Evolutionary conservation across 2,113 vertebrate genomes (phyloP), one percentile per base, ranked within the genome.

Genomic region (Scalopus aquaticus): DNA sequence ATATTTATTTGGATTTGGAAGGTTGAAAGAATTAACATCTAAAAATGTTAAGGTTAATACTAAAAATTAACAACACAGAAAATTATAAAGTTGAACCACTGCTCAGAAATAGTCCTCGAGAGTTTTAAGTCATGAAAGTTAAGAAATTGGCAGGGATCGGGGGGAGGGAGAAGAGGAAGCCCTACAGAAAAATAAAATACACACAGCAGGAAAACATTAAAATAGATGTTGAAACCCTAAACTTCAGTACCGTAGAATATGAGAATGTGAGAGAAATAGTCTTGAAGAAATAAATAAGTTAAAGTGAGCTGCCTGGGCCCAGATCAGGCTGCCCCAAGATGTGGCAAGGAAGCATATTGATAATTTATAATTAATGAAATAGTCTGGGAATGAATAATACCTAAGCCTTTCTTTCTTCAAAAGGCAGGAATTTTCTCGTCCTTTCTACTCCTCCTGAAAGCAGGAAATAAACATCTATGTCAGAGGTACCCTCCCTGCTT

Each of bases 101-200:
- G 44, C n/a, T 79, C 70, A 58, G 42, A 92, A 76, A 70, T 46
- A 79, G 10, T 78, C 91, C 56, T 80, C 10, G 30, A 83, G 58
- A 35, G 46, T 16, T 95, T 93, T 93, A 78, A 84, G 54, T 76
- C 37, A 49, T 28, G 74, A 83, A 13, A 77, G 54, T 78, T 80
- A 80, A 97, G 70, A 87, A 79, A 65, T 28, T 2, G 26, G 51
- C 51, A 54, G 51, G 51, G 51, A 19, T 5, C n/a, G n/a, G n/a
- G 26, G 8, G 30, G 3, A 10, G 28, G 1, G 11, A 30, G 7
- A 0, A 8, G 35, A 30, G 26, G 28, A 10, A 44, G 42, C 42
- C 13, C 32, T 67, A 42, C 1, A 39, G 17, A 30, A 65, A 35
- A 67, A 35, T 12, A 32, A 11, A 80, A 35, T 12, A 44, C 39